Evolutionary conservation across 1,140 invertebrate species (phyloP).

Genomic region (Matsumurasca onukii): DNA sequence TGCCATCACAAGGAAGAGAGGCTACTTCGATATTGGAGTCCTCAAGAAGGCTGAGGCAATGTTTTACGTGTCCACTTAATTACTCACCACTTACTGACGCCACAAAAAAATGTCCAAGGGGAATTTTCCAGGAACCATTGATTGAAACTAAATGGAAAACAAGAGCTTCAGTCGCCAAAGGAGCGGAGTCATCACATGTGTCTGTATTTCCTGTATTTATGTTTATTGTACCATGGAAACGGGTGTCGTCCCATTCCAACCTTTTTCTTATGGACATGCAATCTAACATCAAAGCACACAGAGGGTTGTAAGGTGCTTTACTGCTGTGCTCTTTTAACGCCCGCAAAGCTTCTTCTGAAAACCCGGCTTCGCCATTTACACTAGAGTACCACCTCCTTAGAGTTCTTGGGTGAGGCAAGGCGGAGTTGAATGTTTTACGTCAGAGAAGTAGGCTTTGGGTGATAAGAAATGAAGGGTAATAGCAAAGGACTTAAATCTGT

Average conservation of each 20-base stretch:
- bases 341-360: slow-evolving; percentile 46
- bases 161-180: slow-evolving; percentile 44
- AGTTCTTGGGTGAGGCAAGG: slow-evolving; percentile 47
- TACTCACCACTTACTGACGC: slow-evolving; percentile 36
- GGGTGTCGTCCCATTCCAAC: slow-evolving; percentile 38
- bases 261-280: slow-evolving; percentile 39
- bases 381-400: slow-evolving; percentile 47
- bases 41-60: slow-evolving; percentile 36
- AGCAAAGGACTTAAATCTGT: slow-evolving; percentile 41
- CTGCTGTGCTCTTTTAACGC: slow-evolving; percentile 40
- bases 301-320: slow-evolving; percentile 1
- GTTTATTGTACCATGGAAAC: slow-evolving; percentile 19
- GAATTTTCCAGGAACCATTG: slow-evolving; percentile 45
- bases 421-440: slow-evolving; percentile 46
- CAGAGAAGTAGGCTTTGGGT: slow-evolving; percentile 47
- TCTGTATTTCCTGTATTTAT: not conserved
- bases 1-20: slow-evolving; percentile 32
- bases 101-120: slow-evolving; percentile 46
- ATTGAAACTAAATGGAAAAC: slow-evolving; percentile 44
- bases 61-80: slow-evolving; percentile 2
- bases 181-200: slow-evolving; percentile 38
- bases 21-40: slow-evolving; percentile 18
- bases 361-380: slow-evolving; percentile 46
- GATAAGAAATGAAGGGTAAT: slow-evolving; percentile 49
- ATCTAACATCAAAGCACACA: slow-evolving; percentile 38